Base-by-base conservation (phyloP, 2,888 invertebrate genomes). In the Allophyes oxyacanthae region DNA sequence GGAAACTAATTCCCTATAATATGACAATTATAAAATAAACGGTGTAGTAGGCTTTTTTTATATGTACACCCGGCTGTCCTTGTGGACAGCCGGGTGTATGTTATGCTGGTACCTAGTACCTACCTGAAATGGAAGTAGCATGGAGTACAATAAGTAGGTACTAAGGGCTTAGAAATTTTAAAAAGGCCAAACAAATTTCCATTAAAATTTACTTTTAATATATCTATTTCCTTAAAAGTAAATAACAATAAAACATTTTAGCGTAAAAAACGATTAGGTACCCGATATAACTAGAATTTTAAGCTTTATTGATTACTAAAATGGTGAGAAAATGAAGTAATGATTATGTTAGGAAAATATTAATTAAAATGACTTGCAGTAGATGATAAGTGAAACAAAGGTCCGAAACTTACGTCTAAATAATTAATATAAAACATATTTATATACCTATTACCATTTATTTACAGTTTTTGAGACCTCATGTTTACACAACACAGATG, bases 221-320 rank as follows among this genome's bases (percentile, higher is more conserved):
- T 79, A 81, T 80, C 79, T 84, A 83, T 75, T 75, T 82, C 70
- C 86, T 89, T 88, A 87, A 75, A 88, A 88, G 84, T 88, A 88
- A 88, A 86, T 88, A 88, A 88, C 89, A 89, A 87, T 85, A 81
- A 84, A 81, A 78, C 70, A 72, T 63, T 72, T 78, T 78, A 80
- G 73, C 64, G 71, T 75, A n/a, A 77, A 57, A 66, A 79, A 79
- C 63, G 70, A 77, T 67, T 71, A 77, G 77, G 66, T 75, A 73
- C 67, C 63, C 64, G 41, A 73, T 44, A 57, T 62, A 64, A 64
- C 69, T 70, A 60, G 49, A 69, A 71, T 74, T 74, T 66, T 50
- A 77, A 74, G 75, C 63, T 52, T 55, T 54, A 53, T 43, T 60
- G 43, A 62, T 67, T 62, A 64, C 50, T 66, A 60, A 61, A 61